A percentile compares a stretch with the other conserved stretches of the same genome.
These are phyloP conservation scores for Ennomos fuscantarius DNA, from an alignment of 2,888 invertebrate species.

Conservation along the genomic window DNA sequence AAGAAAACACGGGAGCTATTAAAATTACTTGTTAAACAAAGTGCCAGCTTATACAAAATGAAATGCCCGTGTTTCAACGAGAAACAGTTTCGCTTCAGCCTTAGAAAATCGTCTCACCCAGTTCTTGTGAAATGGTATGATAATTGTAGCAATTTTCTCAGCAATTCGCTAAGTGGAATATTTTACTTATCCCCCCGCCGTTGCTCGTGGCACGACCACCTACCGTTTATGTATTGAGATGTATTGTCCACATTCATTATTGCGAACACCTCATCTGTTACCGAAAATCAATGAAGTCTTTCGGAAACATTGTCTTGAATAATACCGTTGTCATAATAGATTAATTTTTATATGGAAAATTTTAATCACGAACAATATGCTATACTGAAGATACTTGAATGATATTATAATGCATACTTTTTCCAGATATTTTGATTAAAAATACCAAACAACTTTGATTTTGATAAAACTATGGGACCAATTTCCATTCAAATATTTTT, in stretches of 20 bases:
- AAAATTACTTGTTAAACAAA: constrained; percentile 20
- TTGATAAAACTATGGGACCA: no score
- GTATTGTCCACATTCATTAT: constrained; percentile 71
- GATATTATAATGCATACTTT: no score
- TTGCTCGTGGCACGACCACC: constrained; percentile 70
- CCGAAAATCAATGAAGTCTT: constrained; percentile 28
- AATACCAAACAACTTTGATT: no score
- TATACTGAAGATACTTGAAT: no score
- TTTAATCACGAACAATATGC: no score
- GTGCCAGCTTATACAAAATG: constrained; percentile 27
- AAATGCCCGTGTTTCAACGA: constrained; percentile 10
- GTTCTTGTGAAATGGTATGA: constrained; percentile 59
- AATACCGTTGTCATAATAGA: neutral
- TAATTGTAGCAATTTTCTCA: constrained; percentile 69
- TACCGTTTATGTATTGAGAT: constrained; percentile 69
- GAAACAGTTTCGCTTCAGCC: constrained; percentile 34
- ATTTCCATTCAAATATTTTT: no score
- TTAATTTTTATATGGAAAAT: no score
- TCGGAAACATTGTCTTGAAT: constrained; percentile 6
- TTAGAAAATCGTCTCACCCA: constrained; percentile 36
- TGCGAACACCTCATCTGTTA: constrained; percentile 51
- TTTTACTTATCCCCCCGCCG: constrained; percentile 75
- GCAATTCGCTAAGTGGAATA: constrained; percentile 78
- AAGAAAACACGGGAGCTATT: constrained; percentile 6
- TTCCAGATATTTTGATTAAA: no score